Conservation (phyloP, 2,113 vertebrate species). For the Cheirogaleus medius region DNA sequence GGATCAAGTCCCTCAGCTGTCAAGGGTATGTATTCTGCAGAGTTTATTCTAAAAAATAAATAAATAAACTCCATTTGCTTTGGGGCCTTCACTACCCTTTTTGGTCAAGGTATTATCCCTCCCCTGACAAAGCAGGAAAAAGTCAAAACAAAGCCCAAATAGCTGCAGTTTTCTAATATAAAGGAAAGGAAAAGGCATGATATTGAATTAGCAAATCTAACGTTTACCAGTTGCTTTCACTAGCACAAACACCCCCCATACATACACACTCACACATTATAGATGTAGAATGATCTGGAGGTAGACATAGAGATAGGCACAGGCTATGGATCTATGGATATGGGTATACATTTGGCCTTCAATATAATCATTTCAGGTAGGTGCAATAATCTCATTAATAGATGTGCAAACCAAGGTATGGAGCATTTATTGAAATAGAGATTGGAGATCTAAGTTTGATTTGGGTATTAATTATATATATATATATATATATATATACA, state of each 20-base stretch:
- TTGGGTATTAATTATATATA: not conserved
- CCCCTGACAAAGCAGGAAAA: not conserved
- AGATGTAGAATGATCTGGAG: not conserved
- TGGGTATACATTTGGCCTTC: not conserved
- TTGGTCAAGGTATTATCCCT: not conserved
- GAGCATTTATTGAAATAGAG: not conserved
- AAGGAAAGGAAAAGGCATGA: not conserved
- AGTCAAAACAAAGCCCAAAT: not conserved
- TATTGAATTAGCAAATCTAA: not conserved
- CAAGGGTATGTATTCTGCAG: not conserved
- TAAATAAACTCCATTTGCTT: not conserved
- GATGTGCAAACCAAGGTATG: not conserved
- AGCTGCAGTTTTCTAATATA: not conserved
- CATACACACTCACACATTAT: not conserved
- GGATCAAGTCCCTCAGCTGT: not conserved
- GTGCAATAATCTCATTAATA: not conserved
- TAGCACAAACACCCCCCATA: not conserved
- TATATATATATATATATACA: too few relatives aligned
- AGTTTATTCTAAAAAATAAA: slow-evolving; percentile 11
- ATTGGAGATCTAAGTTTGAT: not conserved
- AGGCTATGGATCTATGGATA: too few relatives aligned
- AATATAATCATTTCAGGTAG: not conserved
- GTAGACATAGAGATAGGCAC: not conserved
- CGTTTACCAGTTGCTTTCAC: not conserved
- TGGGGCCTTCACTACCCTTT: not conserved